Evolutionary conservation across 2,113 vertebrate genomes (phyloP), one percentile per base, ranked within the genome.

Genomic region (Petaurus breviceps): DNA sequence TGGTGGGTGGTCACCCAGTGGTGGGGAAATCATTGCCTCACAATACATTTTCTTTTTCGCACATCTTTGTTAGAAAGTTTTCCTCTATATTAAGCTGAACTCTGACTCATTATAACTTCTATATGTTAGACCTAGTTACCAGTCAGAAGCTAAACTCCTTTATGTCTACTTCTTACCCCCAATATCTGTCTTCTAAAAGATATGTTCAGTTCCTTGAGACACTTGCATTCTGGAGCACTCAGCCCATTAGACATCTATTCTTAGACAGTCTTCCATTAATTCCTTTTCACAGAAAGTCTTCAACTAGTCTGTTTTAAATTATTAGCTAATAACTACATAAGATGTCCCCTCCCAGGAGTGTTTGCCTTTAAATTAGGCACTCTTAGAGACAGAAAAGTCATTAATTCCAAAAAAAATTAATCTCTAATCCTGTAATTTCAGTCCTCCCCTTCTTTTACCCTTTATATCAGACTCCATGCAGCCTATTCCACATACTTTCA

Each of bases 291-390:
- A 31, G 24, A 47, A 90, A 47, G 25, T 8, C 89, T 28, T 50
- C 25, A 50, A 90, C 47, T 50, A 50, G 49, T 90, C 47, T 19
- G 28, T 26, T 49, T 26, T 55, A 50, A 90, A 51, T 51, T 51
- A 26, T 28, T 90, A 51, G 24, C 25, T 51, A 9, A 84, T 49
- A 90, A 90, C 6, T 16, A 28, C 47, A 28, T 90, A 90, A 26
- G 24, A 50, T 90, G 5, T 90, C 19, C 7, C 6, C 68, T 43
- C 16, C n/a, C n/a, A 43, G 68, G 7, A 8, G 0, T 57, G 68
- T 95, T 95, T 55, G 93, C 5, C 92, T 94, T 51, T 89, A 54
- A 77, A 68, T 89, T 92, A 19, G 2, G 54, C 37, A 92, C 11
- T 89, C 68, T 9, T 5, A 89, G 26, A 96, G 51, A 90, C 46